Evolutionary conservation across 2,888 invertebrate species (phyloP).

Genomic region (Cerceris ruficornis): DNA sequence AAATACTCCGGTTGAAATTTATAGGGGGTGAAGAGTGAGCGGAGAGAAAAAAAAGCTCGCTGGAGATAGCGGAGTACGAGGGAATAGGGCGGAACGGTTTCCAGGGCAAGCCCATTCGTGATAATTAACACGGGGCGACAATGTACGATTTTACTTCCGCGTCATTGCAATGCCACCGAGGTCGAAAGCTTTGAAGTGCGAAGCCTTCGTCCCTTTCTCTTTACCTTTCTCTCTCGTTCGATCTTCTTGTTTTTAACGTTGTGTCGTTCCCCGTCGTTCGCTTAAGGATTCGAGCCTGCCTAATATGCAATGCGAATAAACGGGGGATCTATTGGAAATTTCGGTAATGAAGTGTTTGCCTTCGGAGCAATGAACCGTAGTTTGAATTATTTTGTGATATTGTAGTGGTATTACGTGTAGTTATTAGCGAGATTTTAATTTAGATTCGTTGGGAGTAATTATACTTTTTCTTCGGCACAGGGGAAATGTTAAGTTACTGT

Average conservation of each 20-base stretch:
- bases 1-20: slow-evolving; percentile 68
- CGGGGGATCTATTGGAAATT: too few relatives aligned
- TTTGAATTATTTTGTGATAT: too few relatives aligned
- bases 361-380: too few relatives aligned
- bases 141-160: slow-evolving; percentile 58
- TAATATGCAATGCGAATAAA: too few relatives aligned
- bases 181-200: slow-evolving; percentile 47
- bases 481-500: too few relatives aligned
- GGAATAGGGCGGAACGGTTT: slow-evolving; percentile 22
- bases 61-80: slow-evolving; percentile 1
- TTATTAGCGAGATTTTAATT: too few relatives aligned
- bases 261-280: too few relatives aligned
- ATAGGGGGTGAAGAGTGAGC: slow-evolving; percentile 51
- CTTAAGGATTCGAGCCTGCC: too few relatives aligned
- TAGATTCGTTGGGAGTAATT: too few relatives aligned
- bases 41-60: slow-evolving; percentile 32
- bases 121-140: slow-evolving; percentile 54
- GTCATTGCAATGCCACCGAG: slow-evolving; percentile 48
- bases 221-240: neutral
- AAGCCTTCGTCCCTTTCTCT: neutral
- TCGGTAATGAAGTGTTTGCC: too few relatives aligned
- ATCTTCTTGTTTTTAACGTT: neutral
- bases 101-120: slow-evolving; percentile 52
- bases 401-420: too few relatives aligned
- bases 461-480: too few relatives aligned